Percentiles rank a stretch among this genome's conserved stretches.
Evolutionary conservation across 64 coral and sea anemone genomes (phyloP).

Genomic region (Anthopleura sola): DNA sequence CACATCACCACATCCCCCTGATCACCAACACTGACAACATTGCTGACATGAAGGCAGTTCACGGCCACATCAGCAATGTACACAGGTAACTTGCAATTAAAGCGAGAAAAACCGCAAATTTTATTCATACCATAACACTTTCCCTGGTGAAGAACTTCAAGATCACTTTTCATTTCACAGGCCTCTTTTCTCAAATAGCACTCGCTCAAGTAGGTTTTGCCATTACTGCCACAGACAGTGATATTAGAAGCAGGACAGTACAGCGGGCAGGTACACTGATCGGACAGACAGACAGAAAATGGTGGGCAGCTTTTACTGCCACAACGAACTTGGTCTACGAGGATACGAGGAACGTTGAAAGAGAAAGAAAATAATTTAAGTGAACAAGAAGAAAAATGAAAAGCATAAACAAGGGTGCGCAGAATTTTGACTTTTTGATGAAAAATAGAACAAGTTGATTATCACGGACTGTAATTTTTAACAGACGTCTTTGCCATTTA

Average conservation of each 20-base stretch:
- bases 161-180: slow-evolving; percentile 34
- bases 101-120: background rate
- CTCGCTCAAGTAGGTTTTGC: slow-evolving; percentile 66
- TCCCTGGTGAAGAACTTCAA: slow-evolving; percentile 36
- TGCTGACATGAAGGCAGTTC: too few relatives aligned
- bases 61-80: too few relatives aligned
- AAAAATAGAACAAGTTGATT: too few relatives aligned
- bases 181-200: slow-evolving; percentile 66
- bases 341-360: background rate
- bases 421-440: too few relatives aligned
- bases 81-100: too few relatives aligned
- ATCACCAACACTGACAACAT: too few relatives aligned
- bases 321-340: background rate
- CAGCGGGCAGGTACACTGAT: background rate
- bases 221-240: slow-evolving; percentile 77
- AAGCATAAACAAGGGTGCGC: too few relatives aligned
- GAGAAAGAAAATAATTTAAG: background rate
- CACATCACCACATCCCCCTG: too few relatives aligned
- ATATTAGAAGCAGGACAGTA: slow-evolving; percentile 53
- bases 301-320: slow-evolving; percentile 9
- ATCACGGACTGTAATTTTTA: too few relatives aligned
- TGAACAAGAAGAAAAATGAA: too few relatives aligned
- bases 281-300: background rate
- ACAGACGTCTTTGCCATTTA: too few relatives aligned
- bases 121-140: slow-evolving; percentile 30